Base-by-base conservation (phyloP, 2,797 vertebrate genomes). In the Amazona ochrocephala region DNA sequence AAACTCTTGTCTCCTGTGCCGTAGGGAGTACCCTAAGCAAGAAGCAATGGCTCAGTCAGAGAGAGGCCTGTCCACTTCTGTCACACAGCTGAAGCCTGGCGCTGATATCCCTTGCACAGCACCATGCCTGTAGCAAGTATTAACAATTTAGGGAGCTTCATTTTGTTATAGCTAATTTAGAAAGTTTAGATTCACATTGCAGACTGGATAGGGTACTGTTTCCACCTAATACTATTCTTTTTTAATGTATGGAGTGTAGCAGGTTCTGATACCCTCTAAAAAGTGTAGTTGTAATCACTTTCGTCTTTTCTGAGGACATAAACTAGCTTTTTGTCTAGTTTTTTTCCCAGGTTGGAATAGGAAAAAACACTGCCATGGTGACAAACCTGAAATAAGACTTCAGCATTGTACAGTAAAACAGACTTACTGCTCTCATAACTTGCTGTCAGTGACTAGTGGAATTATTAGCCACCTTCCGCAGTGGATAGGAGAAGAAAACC, bases 351-450 rank as follows among this genome's bases (percentile, higher is more conserved):
- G 61, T 19, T 70, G 44, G n/a, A 80, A 47, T 67, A 22, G 29
- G 24, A 53, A 81, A 84, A 65, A 34, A 41, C 11, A 60, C 47
- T 73, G n/a, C 48, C 19, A 30, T 78, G n/a, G 30, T 84, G 78
- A 72, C 65, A 84, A 80, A 91, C 27, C 60, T 91, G 68, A 74
- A 85, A 75, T 6, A 72, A 22, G 30, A 67, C 41, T 82, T 82
- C 0, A 87, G 34, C 22, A 21, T 50, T 39, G 17, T 48, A 54
- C 41, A 39, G 21, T 81, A 72, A 84, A 51, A 45, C 68, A 13
- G 4, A 11, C 22, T 11, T 37, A 15, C 56, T 74, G 54, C 64
- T 76, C 11, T 72, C 21, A 17, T 64, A 29, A 58, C 24, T 66
- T 72, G 41, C 51, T 56, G 21, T 56, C 56, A n/a, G 71, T 51